These are phyloP conservation scores for Chionoecetes opilio DNA, from an alignment of 1,140 invertebrate species.

Conservation along the genomic window DNA sequence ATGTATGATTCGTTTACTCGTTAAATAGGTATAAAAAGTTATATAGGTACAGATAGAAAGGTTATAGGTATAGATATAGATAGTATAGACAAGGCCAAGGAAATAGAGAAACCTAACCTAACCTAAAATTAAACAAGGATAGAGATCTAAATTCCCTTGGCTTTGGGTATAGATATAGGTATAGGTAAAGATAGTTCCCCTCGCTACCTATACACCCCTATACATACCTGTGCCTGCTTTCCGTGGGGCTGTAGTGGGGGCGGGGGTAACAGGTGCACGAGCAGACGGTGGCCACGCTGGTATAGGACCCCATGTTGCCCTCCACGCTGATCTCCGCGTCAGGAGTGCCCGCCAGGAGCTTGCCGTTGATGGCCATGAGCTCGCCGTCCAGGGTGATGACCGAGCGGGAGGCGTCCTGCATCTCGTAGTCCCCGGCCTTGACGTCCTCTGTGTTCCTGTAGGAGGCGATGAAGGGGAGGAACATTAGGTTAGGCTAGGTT, in stretches of 20 bases:
- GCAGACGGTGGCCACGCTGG: slow-evolving; percentile 81
- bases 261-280: slow-evolving; percentile 82
- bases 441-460: slow-evolving; percentile 94
- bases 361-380: slow-evolving; percentile 95
- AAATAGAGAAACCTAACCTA: no score
- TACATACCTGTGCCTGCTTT: slow-evolving; percentile 68
- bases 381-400: slow-evolving; percentile 95
- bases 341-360: slow-evolving; percentile 86
- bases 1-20: no score
- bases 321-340: slow-evolving; percentile 38
- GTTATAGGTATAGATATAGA: no score
- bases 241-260: slow-evolving; percentile 73
- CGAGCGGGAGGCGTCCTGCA: slow-evolving; percentile 89
- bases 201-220: neutral
- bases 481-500: neutral
- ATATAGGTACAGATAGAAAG: no score
- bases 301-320: slow-evolving; percentile 62
- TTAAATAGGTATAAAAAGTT: no score
- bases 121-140: no score
- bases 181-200: no score
- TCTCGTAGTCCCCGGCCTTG: slow-evolving; percentile 92
- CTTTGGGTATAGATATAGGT: no score
- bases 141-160: no score
- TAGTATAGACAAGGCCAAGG: no score
- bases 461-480: neutral